phyloP scores from a whole-genome alignment of 2,797 vertebrate genomes.

The Melanotaenia trifasciata region DNA sequence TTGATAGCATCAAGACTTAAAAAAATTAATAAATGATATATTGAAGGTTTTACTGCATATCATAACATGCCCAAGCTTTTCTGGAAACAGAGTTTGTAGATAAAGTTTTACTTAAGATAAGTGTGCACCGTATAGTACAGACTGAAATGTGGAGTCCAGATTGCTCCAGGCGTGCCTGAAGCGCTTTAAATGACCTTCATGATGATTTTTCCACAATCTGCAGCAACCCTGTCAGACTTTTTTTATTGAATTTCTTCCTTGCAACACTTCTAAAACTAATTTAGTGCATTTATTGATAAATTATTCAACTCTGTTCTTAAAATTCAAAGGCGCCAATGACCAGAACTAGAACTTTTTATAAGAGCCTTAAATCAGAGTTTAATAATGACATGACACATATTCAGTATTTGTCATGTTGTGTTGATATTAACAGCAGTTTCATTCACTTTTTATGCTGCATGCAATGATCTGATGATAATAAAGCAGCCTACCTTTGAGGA shows the following conservation, averaged over 20 bases:
- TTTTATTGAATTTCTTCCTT: neutral
- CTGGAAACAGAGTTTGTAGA: neutral
- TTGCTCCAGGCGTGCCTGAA: neutral
- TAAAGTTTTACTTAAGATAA: neutral
- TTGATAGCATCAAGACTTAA: neutral
- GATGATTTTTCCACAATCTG: neutral
- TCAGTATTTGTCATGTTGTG: too few relatives aligned
- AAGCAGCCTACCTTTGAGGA: conserved; percentile 91
- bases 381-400: too few relatives aligned
- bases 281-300: neutral
- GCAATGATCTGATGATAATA: neutral
- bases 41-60: neutral
- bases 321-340: neutral
- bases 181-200: neutral
- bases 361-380: too few relatives aligned
- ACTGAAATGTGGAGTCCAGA: neutral
- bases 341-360: neutral
- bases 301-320: neutral
- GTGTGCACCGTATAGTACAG: neutral
- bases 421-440: neutral
- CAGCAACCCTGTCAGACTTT: neutral
- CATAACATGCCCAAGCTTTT: neutral
- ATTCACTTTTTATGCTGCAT: neutral
- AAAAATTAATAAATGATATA: neutral
- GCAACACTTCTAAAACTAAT: neutral